phyloP scores from a whole-genome alignment of 2,113 vertebrate genomes.

The Podocnemis expansa region DNA sequence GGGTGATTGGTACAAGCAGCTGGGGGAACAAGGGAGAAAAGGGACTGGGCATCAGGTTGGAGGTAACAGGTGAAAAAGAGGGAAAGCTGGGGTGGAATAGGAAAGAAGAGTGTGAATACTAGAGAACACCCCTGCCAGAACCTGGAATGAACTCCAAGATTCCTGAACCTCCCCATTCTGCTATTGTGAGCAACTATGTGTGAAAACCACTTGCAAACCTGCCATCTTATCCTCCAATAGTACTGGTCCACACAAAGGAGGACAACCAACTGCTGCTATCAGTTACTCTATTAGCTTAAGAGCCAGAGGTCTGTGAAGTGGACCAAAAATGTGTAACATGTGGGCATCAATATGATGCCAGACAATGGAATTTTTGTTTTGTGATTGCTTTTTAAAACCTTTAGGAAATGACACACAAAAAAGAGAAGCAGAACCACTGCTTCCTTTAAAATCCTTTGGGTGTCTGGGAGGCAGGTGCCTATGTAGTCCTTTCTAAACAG shows the following conservation, averaged over 20 bases:
- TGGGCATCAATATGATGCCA: background rate
- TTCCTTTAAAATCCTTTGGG: background rate
- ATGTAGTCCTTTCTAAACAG: background rate
- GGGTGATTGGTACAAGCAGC: background rate
- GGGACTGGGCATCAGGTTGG: background rate
- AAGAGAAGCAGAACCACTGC: background rate
- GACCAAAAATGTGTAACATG: background rate
- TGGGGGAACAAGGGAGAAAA: background rate
- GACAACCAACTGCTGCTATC: background rate
- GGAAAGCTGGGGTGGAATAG: background rate
- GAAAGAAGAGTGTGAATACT: background rate
- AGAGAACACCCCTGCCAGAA: background rate
- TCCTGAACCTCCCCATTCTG: background rate
- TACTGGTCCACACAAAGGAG: background rate
- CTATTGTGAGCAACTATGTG: background rate
- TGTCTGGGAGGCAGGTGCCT: background rate
- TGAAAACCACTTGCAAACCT: background rate
- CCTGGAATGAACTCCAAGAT: background rate
- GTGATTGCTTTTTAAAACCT: background rate
- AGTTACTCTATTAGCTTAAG: background rate
- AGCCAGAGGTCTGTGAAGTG: background rate
- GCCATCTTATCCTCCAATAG: background rate
- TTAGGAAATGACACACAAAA: background rate
- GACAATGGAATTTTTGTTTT: background rate
- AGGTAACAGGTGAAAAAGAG: background rate